These are phyloP conservation scores for Chrysolina haemoptera DNA, from an alignment of 2,888 invertebrate genomes.

Conservation along the genomic window DNA sequence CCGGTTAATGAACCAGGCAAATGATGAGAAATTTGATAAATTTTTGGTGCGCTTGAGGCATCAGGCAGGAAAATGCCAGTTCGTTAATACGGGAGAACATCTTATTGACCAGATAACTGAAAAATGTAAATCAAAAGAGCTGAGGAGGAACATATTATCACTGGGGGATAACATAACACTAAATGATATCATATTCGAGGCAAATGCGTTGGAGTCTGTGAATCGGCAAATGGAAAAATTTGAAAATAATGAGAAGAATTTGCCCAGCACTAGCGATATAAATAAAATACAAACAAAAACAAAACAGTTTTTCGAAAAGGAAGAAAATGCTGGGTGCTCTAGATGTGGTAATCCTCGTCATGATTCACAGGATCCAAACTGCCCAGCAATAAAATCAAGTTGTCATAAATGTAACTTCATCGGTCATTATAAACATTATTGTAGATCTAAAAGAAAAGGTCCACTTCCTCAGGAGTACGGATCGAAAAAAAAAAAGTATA, in stretches of 20 bases:
- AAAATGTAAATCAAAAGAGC: conserved; percentile 52
- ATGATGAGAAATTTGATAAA: too few relatives aligned
- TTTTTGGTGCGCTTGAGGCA: conserved; percentile 43
- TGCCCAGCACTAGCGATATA: too few relatives aligned
- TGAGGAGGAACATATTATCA: conserved; percentile 48
- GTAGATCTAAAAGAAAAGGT: conserved; percentile 33
- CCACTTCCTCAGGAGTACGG: not conserved
- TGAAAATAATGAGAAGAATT: not conserved
- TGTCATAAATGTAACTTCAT: conserved; percentile 23
- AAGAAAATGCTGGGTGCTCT: not conserved
- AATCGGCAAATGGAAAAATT: conserved; percentile 41
- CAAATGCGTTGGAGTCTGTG: conserved; percentile 40
- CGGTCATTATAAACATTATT: conserved; percentile 52
- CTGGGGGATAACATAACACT: conserved; percentile 46
- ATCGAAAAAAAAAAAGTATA: not conserved
- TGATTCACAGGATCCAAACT: conserved; percentile 7
- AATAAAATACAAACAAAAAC: too few relatives aligned
- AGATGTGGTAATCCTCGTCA: not conserved
- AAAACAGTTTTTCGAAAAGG: too few relatives aligned
- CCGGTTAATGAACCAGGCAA: not conserved
- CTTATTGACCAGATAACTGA: conserved; percentile 56
- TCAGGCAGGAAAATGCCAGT: conserved; percentile 46
- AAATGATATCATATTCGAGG: conserved; percentile 31
- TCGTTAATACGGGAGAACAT: conserved; percentile 46
- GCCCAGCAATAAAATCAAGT: not conserved